phyloP scores from a whole-genome alignment of 2,113 vertebrate genomes.

The Engraulis encrasicolus region DNA sequence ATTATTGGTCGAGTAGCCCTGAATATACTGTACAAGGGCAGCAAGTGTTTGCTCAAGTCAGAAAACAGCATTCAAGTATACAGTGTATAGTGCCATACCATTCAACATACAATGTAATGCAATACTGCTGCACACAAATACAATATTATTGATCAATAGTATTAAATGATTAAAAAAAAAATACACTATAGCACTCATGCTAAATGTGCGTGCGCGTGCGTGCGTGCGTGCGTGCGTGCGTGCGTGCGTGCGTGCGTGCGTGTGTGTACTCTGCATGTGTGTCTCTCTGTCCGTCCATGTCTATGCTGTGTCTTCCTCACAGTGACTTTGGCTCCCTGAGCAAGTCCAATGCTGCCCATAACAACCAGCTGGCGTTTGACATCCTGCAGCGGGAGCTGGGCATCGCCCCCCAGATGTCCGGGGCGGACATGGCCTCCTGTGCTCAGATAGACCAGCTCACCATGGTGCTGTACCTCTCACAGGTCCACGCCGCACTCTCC shows the following conservation, averaged over 20 bases:
- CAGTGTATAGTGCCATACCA: no score
- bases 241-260: not conserved
- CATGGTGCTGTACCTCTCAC: slow-evolving; percentile 92
- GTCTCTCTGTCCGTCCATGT: not conserved
- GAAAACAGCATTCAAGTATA: no score
- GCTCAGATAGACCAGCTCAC: slow-evolving; percentile 79
- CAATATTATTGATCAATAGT: no score
- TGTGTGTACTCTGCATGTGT: not conserved
- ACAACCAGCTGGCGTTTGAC: slow-evolving; percentile 79
- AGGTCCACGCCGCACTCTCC: slow-evolving; percentile 81
- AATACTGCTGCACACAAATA: no score
- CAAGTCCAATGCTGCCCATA: slow-evolving; percentile 63
- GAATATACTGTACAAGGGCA: no score
- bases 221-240: no score
- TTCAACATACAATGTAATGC: no score
- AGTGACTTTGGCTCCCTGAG: slow-evolving; percentile 81
- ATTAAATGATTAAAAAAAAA: no score
- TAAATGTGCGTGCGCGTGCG: no score
- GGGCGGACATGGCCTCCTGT: slow-evolving; percentile 74
- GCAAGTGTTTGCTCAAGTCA: no score
- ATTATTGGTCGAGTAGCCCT: no score
- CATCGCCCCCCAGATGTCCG: slow-evolving; percentile 84
- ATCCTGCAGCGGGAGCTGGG: slow-evolving; percentile 85
- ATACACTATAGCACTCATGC: no score
- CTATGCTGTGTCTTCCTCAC: not conserved